A percentile compares a stretch with the other conserved stretches of the same genome.
Conservation (phyloP, 2,888 invertebrate species). For the Bibio marci region DNA sequence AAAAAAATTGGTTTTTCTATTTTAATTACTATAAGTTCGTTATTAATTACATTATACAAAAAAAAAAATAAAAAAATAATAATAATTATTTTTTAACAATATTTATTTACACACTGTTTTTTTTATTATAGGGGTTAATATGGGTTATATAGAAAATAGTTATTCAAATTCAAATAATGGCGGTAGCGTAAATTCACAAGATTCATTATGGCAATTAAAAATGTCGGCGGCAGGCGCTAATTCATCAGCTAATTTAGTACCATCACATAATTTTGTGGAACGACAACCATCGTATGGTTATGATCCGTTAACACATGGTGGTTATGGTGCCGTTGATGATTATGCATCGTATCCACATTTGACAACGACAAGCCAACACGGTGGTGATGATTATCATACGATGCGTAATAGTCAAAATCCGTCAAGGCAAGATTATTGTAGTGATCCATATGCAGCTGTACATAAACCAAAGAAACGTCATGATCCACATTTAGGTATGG, state of each 20-base stretch:
- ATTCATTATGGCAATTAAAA: constrained; percentile 88
- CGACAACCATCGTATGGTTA: constrained; percentile 54
- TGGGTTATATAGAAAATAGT: constrained; percentile 82
- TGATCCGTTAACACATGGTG: constrained; percentile 65
- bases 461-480: constrained; percentile 79
- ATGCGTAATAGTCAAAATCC: constrained; percentile 61
- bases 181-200: constrained; percentile 89
- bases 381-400: constrained; percentile 49
- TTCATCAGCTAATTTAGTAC: constrained; percentile 43
- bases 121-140: constrained; percentile 53
- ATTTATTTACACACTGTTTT: too few species aligned
- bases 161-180: constrained; percentile 88
- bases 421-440: constrained; percentile 73
- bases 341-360: constrained; percentile 73
- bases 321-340: constrained; percentile 67
- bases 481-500: constrained; percentile 74
- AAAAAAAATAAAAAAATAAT: too few species aligned
- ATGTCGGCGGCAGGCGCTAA: constrained; percentile 59
- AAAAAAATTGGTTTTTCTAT: too few species aligned
- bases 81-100: too few species aligned
- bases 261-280: constrained; percentile 42
- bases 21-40: too few species aligned
- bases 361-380: constrained; percentile 43
- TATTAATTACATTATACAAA: too few species aligned
- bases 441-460: constrained; percentile 75